Evolutionary conservation across 2,888 invertebrate species (phyloP).

Genomic region (Tachystola acroxantha): DNA sequence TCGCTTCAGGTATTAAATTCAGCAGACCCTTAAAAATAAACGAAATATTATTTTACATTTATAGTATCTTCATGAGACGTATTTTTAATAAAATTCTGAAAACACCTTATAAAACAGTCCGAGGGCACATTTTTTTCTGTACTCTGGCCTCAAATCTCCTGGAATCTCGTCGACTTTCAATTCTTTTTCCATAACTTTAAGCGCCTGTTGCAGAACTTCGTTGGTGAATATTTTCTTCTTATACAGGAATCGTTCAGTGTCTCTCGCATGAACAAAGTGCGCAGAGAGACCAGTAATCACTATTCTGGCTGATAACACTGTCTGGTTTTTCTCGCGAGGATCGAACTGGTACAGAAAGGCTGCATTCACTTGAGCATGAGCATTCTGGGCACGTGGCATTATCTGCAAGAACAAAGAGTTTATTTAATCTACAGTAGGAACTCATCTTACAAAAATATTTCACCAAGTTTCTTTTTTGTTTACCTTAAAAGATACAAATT

Average conservation of each 20-base stretch:
- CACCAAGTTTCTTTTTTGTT: too few species aligned
- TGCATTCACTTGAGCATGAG: slow-evolving; percentile 86
- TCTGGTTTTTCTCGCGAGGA: slow-evolving; percentile 21
- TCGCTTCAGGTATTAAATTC: slow-evolving; percentile 62
- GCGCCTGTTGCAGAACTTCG: slow-evolving; percentile 65
- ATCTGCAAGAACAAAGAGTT: slow-evolving; percentile 76
- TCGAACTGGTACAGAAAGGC: slow-evolving; percentile 82
- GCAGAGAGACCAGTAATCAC: slow-evolving; percentile 78
- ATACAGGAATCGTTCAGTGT: slow-evolving; percentile 71
- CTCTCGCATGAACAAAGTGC: slow-evolving; percentile 75
- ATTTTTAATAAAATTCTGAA: neutral
- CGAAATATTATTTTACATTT: too few species aligned
- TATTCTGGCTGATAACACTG: slow-evolving; percentile 70
- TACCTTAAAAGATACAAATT: slow-evolving; percentile 51
- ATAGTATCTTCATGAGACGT: neutral
- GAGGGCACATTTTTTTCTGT: slow-evolving; percentile 78
- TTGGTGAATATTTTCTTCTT: slow-evolving; percentile 60
- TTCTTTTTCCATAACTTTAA: slow-evolving; percentile 77
- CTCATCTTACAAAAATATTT: too few species aligned
- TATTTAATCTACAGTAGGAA: neutral
- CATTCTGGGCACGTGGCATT: slow-evolving; percentile 84
- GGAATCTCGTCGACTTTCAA: slow-evolving; percentile 75
- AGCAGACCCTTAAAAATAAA: slow-evolving; percentile 62
- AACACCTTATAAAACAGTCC: slow-evolving; percentile 83
- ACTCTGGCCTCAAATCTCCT: slow-evolving; percentile 78